Conservation (phyloP, 2,113 vertebrate genomes). For the Datnioides undecimradiatus region DNA sequence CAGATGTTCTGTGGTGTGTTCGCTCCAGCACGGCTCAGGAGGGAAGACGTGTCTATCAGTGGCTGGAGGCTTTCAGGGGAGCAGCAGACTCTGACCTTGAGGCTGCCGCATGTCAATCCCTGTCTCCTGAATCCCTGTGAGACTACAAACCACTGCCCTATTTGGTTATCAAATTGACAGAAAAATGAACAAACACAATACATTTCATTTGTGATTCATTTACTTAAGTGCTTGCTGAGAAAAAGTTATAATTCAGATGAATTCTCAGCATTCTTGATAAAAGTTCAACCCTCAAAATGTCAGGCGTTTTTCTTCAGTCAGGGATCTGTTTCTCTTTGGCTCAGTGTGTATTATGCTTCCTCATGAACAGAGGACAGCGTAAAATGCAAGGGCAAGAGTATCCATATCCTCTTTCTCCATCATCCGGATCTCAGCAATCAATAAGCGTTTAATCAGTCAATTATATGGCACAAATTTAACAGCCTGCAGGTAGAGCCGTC, state of each 20-base stretch:
- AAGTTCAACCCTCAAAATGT: constrained; percentile 34
- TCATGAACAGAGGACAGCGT: constrained; percentile 55
- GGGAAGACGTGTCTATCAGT: constrained; percentile 95
- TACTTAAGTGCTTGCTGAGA: constrained; percentile 6
- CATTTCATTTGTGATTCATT: constrained; percentile 23
- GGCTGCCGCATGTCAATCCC: constrained; percentile 78
- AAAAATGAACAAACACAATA: constrained; percentile 39
- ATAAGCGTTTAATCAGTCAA: constrained; percentile 86
- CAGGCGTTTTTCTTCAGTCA: constrained; percentile 16
- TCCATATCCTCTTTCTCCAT: constrained; percentile 75
- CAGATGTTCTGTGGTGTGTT: constrained; percentile 99
- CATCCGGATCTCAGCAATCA: constrained; percentile 81
- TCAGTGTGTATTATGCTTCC: constrained; percentile 26
- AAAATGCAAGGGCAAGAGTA: constrained; percentile 73
- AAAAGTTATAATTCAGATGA: constrained; percentile 21
- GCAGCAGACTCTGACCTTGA: constrained; percentile 84
- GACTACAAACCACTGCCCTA: constrained; percentile 35
- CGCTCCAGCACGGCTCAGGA: constrained; percentile 92
- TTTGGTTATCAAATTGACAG: constrained; percentile 52
- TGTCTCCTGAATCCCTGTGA: constrained; percentile 52
- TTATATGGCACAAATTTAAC: constrained; percentile 84
- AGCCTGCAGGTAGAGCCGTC: constrained; percentile 80
- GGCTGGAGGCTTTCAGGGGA: constrained; percentile 78
- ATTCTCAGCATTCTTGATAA: constrained; percentile 23
- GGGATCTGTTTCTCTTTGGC: constrained; percentile 26